Base-by-base conservation (phyloP, 2,113 vertebrate species). In the Phyllopteryx taeniolatus region DNA sequence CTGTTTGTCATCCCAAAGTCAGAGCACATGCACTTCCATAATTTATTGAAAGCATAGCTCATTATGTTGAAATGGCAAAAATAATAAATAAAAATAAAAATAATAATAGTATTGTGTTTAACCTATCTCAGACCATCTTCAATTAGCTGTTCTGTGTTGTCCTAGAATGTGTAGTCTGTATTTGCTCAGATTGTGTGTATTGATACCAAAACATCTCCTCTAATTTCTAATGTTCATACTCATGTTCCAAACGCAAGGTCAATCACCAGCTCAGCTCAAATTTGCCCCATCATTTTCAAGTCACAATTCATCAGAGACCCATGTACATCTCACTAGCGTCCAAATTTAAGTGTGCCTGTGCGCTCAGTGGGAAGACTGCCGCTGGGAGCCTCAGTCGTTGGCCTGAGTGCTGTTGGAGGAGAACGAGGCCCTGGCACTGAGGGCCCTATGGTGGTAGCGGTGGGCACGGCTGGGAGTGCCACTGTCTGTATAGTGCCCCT, bases 401-500 rank as follows among this genome's bases (percentile, higher is more conserved):
- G 88, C 87, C 90, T 89, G 74, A 92, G 87, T 12, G 86, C 3
- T 0, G 80, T 72, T 1, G 90, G 88, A n/a, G 91, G 88, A 10
- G 92, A 91, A 68, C 88, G 83, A 67, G 93, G 86, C 65, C 86
- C 86, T 53, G 89, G 86, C 60, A 81, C 20, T 4, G 86, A 73
- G 76, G 75, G 79, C 20, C 76, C 84, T 27, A 90, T 80, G 71
- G 73, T 81, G 81, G 88, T 77, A 60, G 88, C 78, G 19, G 88
- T 82, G 71, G 93, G 91, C 68, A 91, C 85, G 0, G 91, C 88
- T 0, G 92, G 93, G 74, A 93, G 85, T 3, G 91, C 89, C 71
- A 93, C 89, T 67, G 92, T 92, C 87, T 93, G 92, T 84, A 92
- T 91, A 60, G 90, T 87, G 70, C 88, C 88, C 73, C 91, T 87